Evolutionary conservation across 2,888 invertebrate genomes (phyloP), one percentile per base, ranked within the genome.

Genomic region (Schizaphis graminum): DNA sequence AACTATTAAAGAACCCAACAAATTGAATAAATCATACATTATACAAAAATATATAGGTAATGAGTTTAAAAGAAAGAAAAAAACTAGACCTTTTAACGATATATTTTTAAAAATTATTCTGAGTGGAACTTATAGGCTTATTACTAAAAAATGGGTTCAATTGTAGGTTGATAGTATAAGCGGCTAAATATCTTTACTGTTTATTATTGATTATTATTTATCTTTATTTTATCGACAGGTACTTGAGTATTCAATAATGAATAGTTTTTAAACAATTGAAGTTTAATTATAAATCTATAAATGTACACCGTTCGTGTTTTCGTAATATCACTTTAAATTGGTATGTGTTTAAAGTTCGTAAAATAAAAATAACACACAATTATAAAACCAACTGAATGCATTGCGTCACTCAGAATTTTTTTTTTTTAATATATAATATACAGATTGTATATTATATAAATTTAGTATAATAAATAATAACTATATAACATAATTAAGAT

Each of bases 1-100:
- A 16, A 95, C 95, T 93, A 89, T 95, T 91, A 95, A 95, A 93
- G 94, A 93, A 26, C 28, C 84, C 21, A 95, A 95, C 41, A 93
- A 94, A 16, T 95, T 95, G 87, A 95, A 95, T 91, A 94, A 95
- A 95, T 95, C 96, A 95, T 96, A 96, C 95, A 96, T 97, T 84
- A 96, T 97, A 28, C 97, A 97, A 95, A 97, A 97, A 95, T 97
- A 97, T 95, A 96, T 97, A 95, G 96, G 96, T 96, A 95, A 91
- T 56, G 44, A 47, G 44, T 44, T 26, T 41, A 0, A 85, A 77
- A 35, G 21, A 35, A 67, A 77, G 10, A 21, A 77, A 77, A 5
- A 16, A 77, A 35, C 21, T 8, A 67, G 2, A 7, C 16, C 7
- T 35, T 35, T 67, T 16, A n/a, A 67, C n/a, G 16, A 67, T n/a